A percentile compares a stretch with the other conserved stretches of the same genome.
These are phyloP conservation scores for Zaprionus obscuricornis DNA, from an alignment of 2,888 invertebrate genomes.

Conservation along the genomic window DNA sequence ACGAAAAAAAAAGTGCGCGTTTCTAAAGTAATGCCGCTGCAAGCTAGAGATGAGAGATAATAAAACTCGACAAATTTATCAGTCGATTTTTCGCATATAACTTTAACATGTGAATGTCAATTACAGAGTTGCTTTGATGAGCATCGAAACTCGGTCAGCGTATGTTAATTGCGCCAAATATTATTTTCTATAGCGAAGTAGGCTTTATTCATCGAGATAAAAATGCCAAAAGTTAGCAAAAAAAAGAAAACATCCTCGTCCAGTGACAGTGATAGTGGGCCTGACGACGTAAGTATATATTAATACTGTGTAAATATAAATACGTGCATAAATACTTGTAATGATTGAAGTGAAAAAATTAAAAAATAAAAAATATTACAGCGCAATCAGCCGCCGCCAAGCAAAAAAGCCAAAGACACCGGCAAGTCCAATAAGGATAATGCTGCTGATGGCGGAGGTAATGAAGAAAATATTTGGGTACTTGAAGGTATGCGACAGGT, in stretches of 20 bases:
- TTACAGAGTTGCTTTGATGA: background rate
- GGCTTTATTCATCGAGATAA: too few species aligned
- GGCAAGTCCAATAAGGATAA: constrained; percentile 20
- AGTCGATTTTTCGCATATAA: too few species aligned
- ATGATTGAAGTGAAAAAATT: too few species aligned
- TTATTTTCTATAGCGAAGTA: background rate
- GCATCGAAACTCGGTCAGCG: too few species aligned
- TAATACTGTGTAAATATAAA: background rate
- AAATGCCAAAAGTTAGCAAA: constrained; percentile 87
- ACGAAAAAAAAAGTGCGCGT: constrained; percentile 45
- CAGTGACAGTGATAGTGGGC: constrained; percentile 89
- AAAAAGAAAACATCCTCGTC: constrained; percentile 82
- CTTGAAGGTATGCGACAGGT: constrained; percentile 91
- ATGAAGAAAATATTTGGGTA: constrained; percentile 86
- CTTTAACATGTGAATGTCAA: constrained; percentile 17
- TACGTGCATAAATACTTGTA: background rate
- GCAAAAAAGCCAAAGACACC: constrained; percentile 84
- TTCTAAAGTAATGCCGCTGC: constrained; percentile 47
- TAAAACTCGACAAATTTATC: too few species aligned
- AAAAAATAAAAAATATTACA: constrained; percentile 81
- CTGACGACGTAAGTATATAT: constrained; percentile 87
- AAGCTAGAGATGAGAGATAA: constrained; percentile 1
- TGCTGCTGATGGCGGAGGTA: constrained; percentile 10
- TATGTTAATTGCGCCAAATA: constrained; percentile 44
- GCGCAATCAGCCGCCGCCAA: constrained; percentile 84